Evolutionary conservation across 2,113 vertebrate species (phyloP).

Genomic region (Aptenodytes patagonicus): DNA sequence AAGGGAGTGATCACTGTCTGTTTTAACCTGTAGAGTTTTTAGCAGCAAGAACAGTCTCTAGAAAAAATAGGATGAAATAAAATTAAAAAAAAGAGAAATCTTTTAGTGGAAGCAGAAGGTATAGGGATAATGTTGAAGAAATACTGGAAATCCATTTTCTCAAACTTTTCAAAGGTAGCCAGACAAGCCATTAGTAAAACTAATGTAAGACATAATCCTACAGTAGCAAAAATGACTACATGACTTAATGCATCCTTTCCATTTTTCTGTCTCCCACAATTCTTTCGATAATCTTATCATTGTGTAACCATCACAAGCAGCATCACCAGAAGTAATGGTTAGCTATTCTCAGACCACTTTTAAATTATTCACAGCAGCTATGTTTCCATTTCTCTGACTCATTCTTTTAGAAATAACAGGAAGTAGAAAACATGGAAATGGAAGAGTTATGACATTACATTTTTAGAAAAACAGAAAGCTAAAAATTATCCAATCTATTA

Average conservation of each 20-base stretch:
- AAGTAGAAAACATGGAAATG: conserved; percentile 37
- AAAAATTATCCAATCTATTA: conserved; percentile 10
- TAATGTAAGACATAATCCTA: conserved; percentile 8
- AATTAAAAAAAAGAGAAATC: neutral
- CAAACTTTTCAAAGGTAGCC: conserved; percentile 15
- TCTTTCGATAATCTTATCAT: conserved; percentile 37
- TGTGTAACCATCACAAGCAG: conserved; percentile 44
- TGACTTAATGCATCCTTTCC: conserved; percentile 40
- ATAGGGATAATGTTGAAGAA: neutral
- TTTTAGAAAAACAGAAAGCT: conserved; percentile 36
- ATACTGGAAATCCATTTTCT: conserved; percentile 35
- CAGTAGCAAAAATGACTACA: conserved; percentile 8
- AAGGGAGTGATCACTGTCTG: neutral
- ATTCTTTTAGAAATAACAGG: conserved; percentile 27
- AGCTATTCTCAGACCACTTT: conserved; percentile 56
- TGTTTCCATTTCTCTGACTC: conserved; percentile 43
- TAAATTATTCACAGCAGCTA: conserved; percentile 59
- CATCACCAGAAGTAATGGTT: conserved; percentile 46
- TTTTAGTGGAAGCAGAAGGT: neutral
- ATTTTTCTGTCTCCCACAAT: conserved; percentile 34
- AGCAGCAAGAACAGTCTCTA: neutral
- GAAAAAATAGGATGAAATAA: neutral
- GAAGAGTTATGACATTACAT: conserved; percentile 25
- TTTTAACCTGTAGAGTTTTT: neutral
- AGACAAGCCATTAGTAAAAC: conserved; percentile 44